Evolutionary conservation across 2,797 vertebrate genomes (phyloP).

Genomic region (Micropoecilia bifurca): DNA sequence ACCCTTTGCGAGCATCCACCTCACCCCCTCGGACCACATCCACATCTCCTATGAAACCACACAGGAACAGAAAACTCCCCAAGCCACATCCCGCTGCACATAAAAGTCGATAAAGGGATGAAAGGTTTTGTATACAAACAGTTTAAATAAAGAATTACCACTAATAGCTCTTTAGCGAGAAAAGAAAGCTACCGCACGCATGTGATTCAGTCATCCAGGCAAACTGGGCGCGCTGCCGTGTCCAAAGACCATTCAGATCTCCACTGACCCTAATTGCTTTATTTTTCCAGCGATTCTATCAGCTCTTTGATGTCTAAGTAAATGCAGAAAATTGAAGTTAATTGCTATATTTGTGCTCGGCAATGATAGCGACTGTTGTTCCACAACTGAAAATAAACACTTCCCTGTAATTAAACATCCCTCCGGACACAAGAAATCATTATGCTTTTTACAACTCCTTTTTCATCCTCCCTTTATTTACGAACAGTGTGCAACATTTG

Average conservation of each 20-base stretch:
- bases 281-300: constrained; percentile 82
- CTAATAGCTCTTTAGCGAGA: constrained; percentile 84
- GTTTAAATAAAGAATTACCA: constrained; percentile 86
- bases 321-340: constrained; percentile 84
- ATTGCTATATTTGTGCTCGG: constrained; percentile 84
- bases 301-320: constrained; percentile 84
- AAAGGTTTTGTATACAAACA: constrained; percentile 86
- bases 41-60: constrained; percentile 69
- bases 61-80: constrained; percentile 78
- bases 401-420: constrained; percentile 79
- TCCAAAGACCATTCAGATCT: constrained; percentile 80
- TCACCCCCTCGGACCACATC: constrained; percentile 60
- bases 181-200: constrained; percentile 83
- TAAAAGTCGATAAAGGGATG: constrained; percentile 85
- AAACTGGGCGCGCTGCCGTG: constrained; percentile 72
- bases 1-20: constrained; percentile 52
- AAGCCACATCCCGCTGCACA: constrained; percentile 75
- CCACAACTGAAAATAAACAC: constrained; percentile 72
- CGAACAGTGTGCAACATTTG: constrained; percentile 69
- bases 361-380: constrained; percentile 77
- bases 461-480: constrained; percentile 78
- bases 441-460: constrained; percentile 69
- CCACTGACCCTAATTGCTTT: constrained; percentile 82
- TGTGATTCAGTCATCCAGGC: constrained; percentile 77
- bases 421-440: constrained; percentile 68